Evolutionary conservation across 2,888 invertebrate species (phyloP).

Genomic region (Apoda limacodes): DNA sequence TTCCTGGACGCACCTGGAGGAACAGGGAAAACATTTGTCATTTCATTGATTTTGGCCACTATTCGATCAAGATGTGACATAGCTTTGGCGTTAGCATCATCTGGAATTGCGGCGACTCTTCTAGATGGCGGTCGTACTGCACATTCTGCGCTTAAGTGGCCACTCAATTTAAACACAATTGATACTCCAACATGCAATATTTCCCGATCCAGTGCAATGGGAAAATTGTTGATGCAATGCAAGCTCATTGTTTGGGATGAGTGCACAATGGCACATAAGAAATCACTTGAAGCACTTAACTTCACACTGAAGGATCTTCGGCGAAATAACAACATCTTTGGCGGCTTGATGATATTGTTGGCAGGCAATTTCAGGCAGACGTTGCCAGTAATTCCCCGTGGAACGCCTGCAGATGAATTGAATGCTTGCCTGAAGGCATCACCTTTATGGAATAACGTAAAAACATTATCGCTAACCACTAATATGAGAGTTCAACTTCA

Average conservation of each 20-base stretch:
- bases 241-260: no score
- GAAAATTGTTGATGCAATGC: conserved; percentile 18
- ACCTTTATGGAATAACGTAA: conserved; percentile 19
- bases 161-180: conserved; percentile 21
- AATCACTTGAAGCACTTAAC: conserved; percentile 17
- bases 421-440: conserved; percentile 23
- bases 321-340: conserved; percentile 18
- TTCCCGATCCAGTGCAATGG: conserved; percentile 20
- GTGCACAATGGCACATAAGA: no score
- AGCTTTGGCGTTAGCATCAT: conserved; percentile 19
- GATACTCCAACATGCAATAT: conserved; percentile 23
- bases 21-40: no score
- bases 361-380: no score
- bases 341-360: conserved; percentile 15
- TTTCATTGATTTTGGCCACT: conserved; percentile 19
- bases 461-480: conserved; percentile 16
- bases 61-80: conserved; percentile 17
- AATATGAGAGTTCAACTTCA: conserved; percentile 19
- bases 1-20: conserved; percentile 19
- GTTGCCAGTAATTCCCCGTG: conserved; percentile 17
- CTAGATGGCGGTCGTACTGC: no score
- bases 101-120: no score
- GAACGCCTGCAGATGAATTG: conserved; percentile 21
- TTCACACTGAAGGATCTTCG: conserved; percentile 19
- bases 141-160: conserved; percentile 20